phyloP scores from a whole-genome alignment of 2,113 vertebrate species.

The Hypomesus transpacificus region DNA sequence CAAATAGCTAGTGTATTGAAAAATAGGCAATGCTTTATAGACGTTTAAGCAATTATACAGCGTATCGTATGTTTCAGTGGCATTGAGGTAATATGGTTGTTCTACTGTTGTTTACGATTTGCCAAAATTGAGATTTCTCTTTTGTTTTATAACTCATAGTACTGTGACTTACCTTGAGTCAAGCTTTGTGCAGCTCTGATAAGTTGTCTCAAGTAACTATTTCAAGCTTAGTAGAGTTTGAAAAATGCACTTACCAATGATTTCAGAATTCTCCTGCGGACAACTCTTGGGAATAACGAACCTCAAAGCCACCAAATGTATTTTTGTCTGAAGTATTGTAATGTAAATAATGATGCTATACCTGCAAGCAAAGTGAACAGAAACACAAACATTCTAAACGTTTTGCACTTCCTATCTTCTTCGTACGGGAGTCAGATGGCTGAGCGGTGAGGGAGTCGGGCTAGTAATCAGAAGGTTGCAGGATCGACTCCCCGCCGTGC shows the following conservation, averaged over 20 bases:
- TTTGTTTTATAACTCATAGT: slow-evolving; percentile 35
- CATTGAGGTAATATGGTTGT: slow-evolving; percentile 34
- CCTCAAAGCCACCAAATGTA: slow-evolving; percentile 14
- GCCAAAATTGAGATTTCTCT: slow-evolving; percentile 10
- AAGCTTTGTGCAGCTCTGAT: slow-evolving; percentile 26
- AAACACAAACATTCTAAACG: slow-evolving; percentile 6
- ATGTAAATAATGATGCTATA: slow-evolving; percentile 20
- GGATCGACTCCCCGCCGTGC: no score
- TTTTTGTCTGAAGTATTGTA: slow-evolving; percentile 20
- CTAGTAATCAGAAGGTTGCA: no score
- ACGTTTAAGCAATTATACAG: slow-evolving; percentile 43
- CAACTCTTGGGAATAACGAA: neutral
- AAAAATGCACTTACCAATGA: slow-evolving; percentile 6
- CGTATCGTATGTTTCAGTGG: slow-evolving; percentile 40
- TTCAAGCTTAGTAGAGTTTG: slow-evolving; percentile 14
- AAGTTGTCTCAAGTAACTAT: slow-evolving; percentile 14
- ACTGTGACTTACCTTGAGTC: slow-evolving; percentile 30
- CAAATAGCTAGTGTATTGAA: slow-evolving; percentile 50
- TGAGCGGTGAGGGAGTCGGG: no score
- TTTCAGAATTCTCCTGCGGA: slow-evolving; percentile 1
- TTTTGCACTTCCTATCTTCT: neutral
- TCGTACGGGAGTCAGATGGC: no score
- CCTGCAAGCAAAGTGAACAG: neutral
- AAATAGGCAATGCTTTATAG: slow-evolving; percentile 30
- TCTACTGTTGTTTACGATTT: slow-evolving; percentile 32